Percentiles rank a stretch among this genome's conserved stretches.
phyloP scores from a whole-genome alignment of 2,888 invertebrate species.

The Acronicta psi region DNA sequence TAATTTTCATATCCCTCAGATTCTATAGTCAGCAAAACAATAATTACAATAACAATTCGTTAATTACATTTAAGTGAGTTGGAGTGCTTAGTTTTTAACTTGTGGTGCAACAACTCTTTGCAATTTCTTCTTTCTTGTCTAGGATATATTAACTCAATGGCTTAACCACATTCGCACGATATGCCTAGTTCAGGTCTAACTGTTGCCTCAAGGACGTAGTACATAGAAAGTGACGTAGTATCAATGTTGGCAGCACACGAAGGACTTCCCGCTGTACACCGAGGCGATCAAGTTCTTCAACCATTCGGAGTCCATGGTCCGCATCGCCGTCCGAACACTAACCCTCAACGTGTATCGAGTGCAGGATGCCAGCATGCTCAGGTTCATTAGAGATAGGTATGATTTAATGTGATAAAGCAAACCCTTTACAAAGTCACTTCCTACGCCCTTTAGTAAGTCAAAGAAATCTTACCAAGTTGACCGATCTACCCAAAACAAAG shows the following conservation, averaged over 20 bases:
- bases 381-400: conserved; percentile 96
- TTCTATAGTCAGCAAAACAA: too few relatives aligned
- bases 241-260: conserved; percentile 93
- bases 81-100: too few relatives aligned
- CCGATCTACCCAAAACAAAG: too few relatives aligned
- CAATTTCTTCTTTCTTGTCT: too few relatives aligned
- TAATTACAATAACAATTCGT: too few relatives aligned
- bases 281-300: conserved; percentile 99
- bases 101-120: too few relatives aligned
- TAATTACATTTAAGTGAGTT: too few relatives aligned
- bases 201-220: conserved; percentile 13
- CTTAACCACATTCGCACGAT: conserved; percentile 11
- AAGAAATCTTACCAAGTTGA: too few relatives aligned
- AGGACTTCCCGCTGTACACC: conserved; percentile 99
- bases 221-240: conserved; percentile 4
- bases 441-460: not conserved
- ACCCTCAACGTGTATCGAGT: conserved; percentile 99
- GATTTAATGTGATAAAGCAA: conserved; percentile 16
- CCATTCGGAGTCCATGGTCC: conserved; percentile 99
- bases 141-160: not conserved
- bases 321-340: conserved; percentile 99
- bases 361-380: conserved; percentile 97
- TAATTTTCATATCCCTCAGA: too few relatives aligned
- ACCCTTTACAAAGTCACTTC: not conserved
- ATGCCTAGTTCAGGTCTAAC: conserved; percentile 15